Percentiles rank a stretch among this genome's conserved stretches.
Conservation (phyloP, 2,113 vertebrate species). For the Calcarius ornatus region DNA sequence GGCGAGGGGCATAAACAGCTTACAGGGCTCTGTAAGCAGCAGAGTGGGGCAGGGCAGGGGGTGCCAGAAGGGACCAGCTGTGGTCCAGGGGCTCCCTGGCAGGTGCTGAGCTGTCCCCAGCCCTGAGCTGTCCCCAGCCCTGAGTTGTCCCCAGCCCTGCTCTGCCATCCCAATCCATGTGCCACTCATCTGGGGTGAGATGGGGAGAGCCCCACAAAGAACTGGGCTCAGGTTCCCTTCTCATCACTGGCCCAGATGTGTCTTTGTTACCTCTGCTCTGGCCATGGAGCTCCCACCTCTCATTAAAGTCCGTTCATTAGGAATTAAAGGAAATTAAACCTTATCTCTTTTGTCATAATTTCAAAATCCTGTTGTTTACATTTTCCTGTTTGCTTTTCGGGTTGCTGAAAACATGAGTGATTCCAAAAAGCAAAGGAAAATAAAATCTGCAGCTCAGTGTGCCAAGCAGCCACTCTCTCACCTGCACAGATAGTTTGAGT, state of each 20-base stretch:
- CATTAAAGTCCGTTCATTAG: not conserved
- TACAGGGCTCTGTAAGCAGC: not conserved
- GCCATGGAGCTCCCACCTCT: not conserved
- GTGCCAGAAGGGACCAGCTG: fast-evolving
- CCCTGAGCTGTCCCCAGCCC: not conserved
- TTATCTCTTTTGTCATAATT: constrained; percentile 6
- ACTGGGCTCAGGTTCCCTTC: not conserved
- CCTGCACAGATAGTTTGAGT: not conserved
- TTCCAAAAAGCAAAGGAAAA: constrained; percentile 8
- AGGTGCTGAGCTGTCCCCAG: too few species aligned
- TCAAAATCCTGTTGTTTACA: constrained; percentile 2
- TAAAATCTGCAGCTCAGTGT: not conserved
- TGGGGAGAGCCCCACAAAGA: not conserved
- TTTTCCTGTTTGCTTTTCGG: constrained; percentile 11
- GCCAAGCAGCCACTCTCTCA: not conserved
- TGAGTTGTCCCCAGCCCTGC: not conserved
- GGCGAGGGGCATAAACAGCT: not conserved
- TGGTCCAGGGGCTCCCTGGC: not conserved
- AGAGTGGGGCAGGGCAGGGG: fast-evolving
- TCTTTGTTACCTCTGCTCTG: not conserved
- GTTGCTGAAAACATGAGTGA: constrained; percentile 21
- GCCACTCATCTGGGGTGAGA: not conserved
- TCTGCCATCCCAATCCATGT: not conserved
- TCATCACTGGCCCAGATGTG: not conserved
- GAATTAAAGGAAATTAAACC: constrained; percentile 14